Conservation (phyloP, 2,797 vertebrate genomes). For the Sardinella longiceps region DNA sequence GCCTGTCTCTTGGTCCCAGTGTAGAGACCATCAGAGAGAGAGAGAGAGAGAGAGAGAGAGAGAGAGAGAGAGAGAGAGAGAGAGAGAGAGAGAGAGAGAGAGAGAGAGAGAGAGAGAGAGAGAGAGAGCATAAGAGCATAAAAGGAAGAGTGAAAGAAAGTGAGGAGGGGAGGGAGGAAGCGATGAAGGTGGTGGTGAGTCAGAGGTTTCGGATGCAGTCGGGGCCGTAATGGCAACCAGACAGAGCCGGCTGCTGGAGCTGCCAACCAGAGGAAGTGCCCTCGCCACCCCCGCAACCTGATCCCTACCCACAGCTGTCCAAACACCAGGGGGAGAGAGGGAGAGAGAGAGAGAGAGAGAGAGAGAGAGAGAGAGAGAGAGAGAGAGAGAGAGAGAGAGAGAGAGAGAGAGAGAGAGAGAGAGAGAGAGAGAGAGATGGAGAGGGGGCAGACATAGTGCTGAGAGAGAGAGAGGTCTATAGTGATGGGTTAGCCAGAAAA, state of each 20-base stretch:
- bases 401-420: neutral
- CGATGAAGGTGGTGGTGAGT: neutral
- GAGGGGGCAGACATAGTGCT: neutral
- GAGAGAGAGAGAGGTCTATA: neutral
- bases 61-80: neutral
- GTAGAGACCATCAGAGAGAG: neutral
- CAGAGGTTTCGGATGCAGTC: neutral
- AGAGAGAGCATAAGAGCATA: neutral
- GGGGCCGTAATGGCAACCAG: conserved; percentile 82
- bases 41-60: neutral
- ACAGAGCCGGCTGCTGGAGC: conserved; percentile 53
- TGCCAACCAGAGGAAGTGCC: conserved; percentile 76
- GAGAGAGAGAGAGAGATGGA: neutral
- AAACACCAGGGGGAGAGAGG: conserved; percentile 77
- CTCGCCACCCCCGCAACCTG: conserved; percentile 86
- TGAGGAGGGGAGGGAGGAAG: neutral
- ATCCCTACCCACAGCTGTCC: conserved; percentile 90
- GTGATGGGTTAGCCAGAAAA: neutral
- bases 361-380: neutral
- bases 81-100: neutral
- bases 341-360: conserved; percentile 47
- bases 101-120: neutral
- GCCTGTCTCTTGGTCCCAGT: neutral
- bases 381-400: neutral
- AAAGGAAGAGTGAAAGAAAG: neutral